Percentiles rank a stretch among this genome's conserved stretches.
These are phyloP conservation scores for Coreius guichenoti DNA, from an alignment of 2,797 vertebrate species.

Conservation along the genomic window DNA sequence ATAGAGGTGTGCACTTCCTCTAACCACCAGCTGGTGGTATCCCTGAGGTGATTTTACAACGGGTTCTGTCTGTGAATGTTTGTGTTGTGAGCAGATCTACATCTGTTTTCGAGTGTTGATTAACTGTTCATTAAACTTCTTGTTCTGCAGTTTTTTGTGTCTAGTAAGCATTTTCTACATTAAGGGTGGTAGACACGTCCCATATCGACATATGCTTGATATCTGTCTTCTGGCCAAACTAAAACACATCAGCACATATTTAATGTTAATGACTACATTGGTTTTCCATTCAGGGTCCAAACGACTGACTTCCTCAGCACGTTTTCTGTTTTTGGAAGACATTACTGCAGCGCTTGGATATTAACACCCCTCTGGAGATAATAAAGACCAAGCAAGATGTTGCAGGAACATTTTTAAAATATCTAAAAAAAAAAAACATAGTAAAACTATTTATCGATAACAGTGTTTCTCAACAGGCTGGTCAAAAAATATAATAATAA, in stretches of 20 bases:
- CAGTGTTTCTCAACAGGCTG: not conserved
- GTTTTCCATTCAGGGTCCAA: conserved; percentile 21
- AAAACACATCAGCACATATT: conserved; percentile 41
- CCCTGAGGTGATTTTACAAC: conserved; percentile 42
- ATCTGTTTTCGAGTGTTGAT: conserved; percentile 15
- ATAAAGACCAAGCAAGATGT: conserved; percentile 20
- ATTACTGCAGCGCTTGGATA: conserved; percentile 20
- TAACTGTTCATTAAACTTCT: not conserved
- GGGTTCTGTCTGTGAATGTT: conserved; percentile 7
- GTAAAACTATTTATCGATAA: not conserved
- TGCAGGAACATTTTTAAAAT: conserved; percentile 4
- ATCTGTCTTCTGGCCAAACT: conserved; percentile 30
- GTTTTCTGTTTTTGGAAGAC: conserved; percentile 14
- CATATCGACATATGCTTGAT: conserved; percentile 37
- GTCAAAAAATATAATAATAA: not conserved
- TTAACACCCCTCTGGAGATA: conserved; percentile 27
- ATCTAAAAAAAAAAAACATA: not conserved
- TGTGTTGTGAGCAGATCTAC: conserved; percentile 14
- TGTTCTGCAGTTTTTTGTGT: conserved; percentile 23
- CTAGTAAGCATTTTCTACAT: conserved; percentile 28
- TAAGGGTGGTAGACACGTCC: conserved; percentile 2
- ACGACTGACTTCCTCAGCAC: conserved; percentile 22
- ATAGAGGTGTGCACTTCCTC: conserved; percentile 51
- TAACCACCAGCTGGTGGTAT: conserved; percentile 59
- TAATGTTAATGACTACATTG: conserved; percentile 34